Percentiles rank a stretch among this genome's conserved stretches.
Conservation (phyloP, 2,797 vertebrate genomes). For the Argentina silus region DNA sequence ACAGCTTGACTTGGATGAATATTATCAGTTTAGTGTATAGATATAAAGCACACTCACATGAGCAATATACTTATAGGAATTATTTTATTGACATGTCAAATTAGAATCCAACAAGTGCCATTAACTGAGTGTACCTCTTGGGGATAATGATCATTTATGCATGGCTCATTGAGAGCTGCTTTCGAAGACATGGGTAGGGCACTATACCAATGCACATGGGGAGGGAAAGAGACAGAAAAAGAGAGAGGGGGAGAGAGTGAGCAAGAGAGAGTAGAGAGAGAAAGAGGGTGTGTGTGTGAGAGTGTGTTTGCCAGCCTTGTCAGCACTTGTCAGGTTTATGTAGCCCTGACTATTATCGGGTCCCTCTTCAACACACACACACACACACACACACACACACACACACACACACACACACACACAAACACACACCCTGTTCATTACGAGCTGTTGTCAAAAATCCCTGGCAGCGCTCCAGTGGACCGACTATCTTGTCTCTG, state of each 20-base stretch:
- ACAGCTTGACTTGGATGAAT: background rate
- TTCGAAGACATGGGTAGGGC: slow-evolving; percentile 4
- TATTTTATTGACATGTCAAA: slow-evolving; percentile 46
- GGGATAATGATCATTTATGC: background rate
- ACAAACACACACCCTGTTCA: slow-evolving; percentile 33
- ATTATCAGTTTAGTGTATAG: background rate
- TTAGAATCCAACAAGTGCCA: background rate
- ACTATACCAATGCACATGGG: background rate
- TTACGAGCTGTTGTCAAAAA: slow-evolving; percentile 60
- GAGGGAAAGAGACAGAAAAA: background rate
- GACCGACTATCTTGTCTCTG: background rate
- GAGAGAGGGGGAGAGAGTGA: background rate
- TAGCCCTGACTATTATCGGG: slow-evolving; percentile 43
- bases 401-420: too few species aligned
- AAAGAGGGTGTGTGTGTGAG: background rate
- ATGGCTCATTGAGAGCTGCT: background rate
- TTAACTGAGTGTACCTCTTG: background rate
- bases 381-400: too few species aligned
- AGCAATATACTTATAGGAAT: slow-evolving; percentile 40
- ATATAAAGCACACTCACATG: background rate
- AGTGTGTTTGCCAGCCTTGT: slow-evolving; percentile 21
- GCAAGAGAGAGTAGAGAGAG: background rate
- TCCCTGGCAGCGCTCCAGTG: slow-evolving; percentile 54
- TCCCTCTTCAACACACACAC: slow-evolving; percentile 26
- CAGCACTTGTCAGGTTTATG: slow-evolving; percentile 27